These are phyloP conservation scores for Incurvaria masculella DNA, from an alignment of 2,888 invertebrate genomes.

Conservation along the genomic window DNA sequence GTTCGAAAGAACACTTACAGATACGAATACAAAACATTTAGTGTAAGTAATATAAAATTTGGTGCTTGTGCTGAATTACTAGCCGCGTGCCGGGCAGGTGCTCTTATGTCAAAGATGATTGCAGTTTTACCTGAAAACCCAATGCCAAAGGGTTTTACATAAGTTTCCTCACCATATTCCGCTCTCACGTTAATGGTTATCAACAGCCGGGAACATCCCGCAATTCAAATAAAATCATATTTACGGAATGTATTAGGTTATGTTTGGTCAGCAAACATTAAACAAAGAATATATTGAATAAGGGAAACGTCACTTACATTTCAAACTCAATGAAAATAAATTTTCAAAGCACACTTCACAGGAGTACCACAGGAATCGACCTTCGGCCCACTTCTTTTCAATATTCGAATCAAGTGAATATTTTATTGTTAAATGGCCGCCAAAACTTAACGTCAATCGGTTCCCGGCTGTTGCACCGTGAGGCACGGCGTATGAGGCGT, in stretches of 20 bases:
- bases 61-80: constrained; percentile 56
- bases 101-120: constrained; percentile 50
- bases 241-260: no score
- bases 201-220: background rate
- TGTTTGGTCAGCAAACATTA: no score
- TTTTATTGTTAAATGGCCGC: no score
- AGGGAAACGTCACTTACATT: no score
- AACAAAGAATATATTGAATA: no score
- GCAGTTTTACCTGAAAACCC: constrained; percentile 46
- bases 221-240: no score
- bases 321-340: no score
- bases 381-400: no score
- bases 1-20: constrained; percentile 37
- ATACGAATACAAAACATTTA: constrained; percentile 51
- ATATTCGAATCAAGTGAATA: no score
- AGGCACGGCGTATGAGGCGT: background rate
- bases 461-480: background rate
- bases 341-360: no score
- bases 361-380: no score
- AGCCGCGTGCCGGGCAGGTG: constrained; percentile 58
- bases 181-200: background rate
- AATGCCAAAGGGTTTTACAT: constrained; percentile 25
- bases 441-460: no score
- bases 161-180: background rate
- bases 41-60: constrained; percentile 50